Conservation (phyloP, 2,888 invertebrate genomes). For the Sarcophaga caerulescens region DNA sequence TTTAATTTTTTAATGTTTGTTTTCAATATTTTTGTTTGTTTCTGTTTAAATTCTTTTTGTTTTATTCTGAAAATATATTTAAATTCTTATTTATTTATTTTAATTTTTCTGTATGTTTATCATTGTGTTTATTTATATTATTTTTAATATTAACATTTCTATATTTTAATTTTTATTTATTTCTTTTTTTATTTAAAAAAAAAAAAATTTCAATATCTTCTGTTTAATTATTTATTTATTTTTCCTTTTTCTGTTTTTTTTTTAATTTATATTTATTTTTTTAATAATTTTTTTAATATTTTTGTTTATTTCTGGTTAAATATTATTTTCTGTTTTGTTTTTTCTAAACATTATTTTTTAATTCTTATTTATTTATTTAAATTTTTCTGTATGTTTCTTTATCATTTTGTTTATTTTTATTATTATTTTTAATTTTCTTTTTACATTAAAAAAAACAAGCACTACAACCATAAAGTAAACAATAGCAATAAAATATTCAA, state of each 20-base stretch:
- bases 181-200: no score
- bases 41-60: background rate
- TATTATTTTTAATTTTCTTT: no score
- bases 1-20: no score
- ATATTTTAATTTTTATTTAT: background rate
- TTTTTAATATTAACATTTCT: background rate
- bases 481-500: no score
- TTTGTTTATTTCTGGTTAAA: background rate
- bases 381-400: background rate
- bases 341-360: background rate
- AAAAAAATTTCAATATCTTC: no score
- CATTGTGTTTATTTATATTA: background rate
- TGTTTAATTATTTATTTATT: background rate
- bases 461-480: no score
- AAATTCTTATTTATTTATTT: background rate
- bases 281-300: no score
- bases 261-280: no score
- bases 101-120: no score
- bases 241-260: background rate
- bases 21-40: background rate
- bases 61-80: background rate
- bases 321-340: background rate
- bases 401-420: no score
- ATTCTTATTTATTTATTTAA: background rate
- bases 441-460: no score